Percentiles rank a stretch among this genome's conserved stretches.
phyloP scores from a whole-genome alignment of 1,140 invertebrate species.

The Diorhabda elongata region DNA sequence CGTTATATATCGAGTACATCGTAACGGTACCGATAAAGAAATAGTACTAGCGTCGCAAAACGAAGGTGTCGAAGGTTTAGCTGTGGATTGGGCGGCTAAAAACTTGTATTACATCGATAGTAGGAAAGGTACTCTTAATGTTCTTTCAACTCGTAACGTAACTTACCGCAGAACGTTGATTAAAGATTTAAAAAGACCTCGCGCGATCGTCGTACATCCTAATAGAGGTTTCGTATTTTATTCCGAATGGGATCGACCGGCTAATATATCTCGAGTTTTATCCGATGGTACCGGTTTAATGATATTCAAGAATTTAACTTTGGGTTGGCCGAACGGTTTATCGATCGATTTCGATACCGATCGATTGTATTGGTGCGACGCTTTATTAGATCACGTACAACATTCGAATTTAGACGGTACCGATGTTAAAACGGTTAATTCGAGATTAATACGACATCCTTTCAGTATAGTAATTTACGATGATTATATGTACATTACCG shows the following conservation, averaged over 20 bases:
- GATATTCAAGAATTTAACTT: conserved; percentile 86
- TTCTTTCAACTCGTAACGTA: conserved; percentile 81
- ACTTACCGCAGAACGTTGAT: conserved; percentile 79
- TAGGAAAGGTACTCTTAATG: conserved; percentile 90
- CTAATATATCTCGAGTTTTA: conserved; percentile 88
- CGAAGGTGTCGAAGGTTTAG: conserved; percentile 94
- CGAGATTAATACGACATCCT: conserved; percentile 85
- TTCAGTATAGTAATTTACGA: conserved; percentile 91
- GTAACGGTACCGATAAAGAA: conserved; percentile 83
- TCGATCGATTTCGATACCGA: conserved; percentile 86
- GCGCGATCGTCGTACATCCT: conserved; percentile 94
- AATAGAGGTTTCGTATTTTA: conserved; percentile 92
- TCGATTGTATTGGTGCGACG: conserved; percentile 93
- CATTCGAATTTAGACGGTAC: conserved; percentile 91
- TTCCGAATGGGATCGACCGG: conserved; percentile 94
- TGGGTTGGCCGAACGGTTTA: conserved; percentile 95
- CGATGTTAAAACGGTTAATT: conserved; percentile 88
- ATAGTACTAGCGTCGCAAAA: conserved; percentile 94
- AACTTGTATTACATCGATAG: conserved; percentile 98
- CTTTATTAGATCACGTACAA: conserved; percentile 91
- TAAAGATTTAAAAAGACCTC: conserved; percentile 83
- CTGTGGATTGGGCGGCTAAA: conserved; percentile 95
- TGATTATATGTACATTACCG: conserved; percentile 95
- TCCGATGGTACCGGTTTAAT: conserved; percentile 82
- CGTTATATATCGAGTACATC: conserved; percentile 88